phyloP scores from a whole-genome alignment of 2,797 vertebrate species.

The Hafferia zeledoni region DNA sequence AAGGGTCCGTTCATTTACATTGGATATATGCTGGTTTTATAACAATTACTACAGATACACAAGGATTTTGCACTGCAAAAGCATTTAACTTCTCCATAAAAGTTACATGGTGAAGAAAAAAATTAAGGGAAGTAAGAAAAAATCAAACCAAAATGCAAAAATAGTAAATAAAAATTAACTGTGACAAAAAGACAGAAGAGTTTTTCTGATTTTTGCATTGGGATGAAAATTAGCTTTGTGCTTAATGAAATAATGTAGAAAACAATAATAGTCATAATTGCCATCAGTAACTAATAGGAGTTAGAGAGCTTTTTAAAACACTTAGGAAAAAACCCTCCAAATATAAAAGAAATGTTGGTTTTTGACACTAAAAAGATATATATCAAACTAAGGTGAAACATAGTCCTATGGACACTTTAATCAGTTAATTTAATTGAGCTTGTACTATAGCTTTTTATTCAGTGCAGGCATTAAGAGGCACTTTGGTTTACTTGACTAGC shows the following conservation, averaged over 20 bases:
- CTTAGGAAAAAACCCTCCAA: neutral
- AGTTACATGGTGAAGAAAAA: neutral
- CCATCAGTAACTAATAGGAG: neutral
- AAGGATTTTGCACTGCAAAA: neutral
- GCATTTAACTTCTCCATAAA: neutral
- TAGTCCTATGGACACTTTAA: neutral
- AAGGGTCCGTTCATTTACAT: neutral
- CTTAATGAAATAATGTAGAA: neutral
- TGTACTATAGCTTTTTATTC: neutral
- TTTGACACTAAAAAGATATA: neutral
- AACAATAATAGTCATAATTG: neutral
- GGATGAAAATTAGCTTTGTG: neutral
- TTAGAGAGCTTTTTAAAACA: neutral
- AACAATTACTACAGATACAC: neutral
- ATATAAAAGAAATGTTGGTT: neutral
- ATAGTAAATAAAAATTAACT: neutral
- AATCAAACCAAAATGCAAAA: neutral
- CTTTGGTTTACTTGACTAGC: neutral
- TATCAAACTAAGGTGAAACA: neutral
- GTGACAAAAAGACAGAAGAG: neutral
- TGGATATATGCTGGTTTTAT: neutral
- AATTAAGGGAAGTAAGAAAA: neutral
- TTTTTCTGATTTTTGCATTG: neutral
- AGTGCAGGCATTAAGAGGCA: neutral
- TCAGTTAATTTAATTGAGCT: neutral